Conservation (phyloP, 2,797 vertebrate species). For the Cuculus canorus region DNA sequence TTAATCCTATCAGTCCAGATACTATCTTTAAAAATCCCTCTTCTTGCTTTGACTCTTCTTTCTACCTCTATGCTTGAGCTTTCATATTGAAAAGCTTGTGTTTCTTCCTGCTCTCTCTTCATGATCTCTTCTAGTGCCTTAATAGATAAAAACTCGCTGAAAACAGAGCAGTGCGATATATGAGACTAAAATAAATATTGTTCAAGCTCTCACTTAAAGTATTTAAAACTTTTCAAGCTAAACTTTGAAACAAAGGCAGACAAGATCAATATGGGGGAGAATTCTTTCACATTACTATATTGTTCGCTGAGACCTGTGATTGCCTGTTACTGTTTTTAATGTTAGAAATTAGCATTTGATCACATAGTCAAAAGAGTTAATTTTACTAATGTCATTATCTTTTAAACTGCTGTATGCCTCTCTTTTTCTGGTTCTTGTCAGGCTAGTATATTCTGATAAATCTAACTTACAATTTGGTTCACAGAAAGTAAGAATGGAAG, state of each 20-base stretch:
- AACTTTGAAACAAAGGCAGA: not conserved
- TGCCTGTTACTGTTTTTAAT: not conserved
- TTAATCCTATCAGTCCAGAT: not conserved
- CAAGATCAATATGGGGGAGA: not conserved
- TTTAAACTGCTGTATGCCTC: not conserved
- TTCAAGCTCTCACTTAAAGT: not conserved
- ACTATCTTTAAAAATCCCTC: not conserved
- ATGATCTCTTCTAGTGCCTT: not conserved
- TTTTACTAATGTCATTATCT: not conserved
- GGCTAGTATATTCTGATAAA: not conserved
- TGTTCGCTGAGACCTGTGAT: not conserved
- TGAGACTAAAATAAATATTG: not conserved
- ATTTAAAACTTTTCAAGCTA: not conserved
- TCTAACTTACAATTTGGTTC: conserved; percentile 46
- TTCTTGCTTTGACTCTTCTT: not conserved
- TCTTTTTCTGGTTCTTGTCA: not conserved
- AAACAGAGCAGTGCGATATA: not conserved
- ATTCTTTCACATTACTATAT: not conserved
- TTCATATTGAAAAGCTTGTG: not conserved
- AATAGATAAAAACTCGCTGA: not conserved
- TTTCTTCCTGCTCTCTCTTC: not conserved
- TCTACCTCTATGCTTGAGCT: not conserved
- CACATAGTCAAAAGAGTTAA: not conserved
- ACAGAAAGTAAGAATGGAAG: conserved; percentile 93
- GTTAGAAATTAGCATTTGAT: not conserved